A percentile compares a stretch with the other conserved stretches of the same genome.
phyloP scores from a whole-genome alignment of 30 jellyfish, hydroid and myxozoan genomes.

The Haliclystus octoradiatus region DNA sequence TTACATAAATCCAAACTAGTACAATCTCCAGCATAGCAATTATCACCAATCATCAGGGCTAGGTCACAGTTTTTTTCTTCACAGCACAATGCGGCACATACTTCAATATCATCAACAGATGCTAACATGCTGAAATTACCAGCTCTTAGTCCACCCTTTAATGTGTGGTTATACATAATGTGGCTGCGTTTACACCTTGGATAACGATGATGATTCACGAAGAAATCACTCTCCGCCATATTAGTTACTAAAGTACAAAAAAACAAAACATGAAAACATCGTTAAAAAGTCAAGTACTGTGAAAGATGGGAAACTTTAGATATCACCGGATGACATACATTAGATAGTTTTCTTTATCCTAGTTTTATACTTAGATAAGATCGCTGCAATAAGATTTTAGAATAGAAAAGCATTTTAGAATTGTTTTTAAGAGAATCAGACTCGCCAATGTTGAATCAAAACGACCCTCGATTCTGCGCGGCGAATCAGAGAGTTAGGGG shows the following conservation, averaged over 20 bases:
- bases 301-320: too few relatives aligned
- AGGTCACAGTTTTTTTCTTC: slow-evolving; percentile 94
- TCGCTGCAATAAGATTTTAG: too few relatives aligned
- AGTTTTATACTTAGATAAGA: too few relatives aligned
- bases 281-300: too few relatives aligned
- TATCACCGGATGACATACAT: too few relatives aligned
- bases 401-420: too few relatives aligned
- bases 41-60: slow-evolving; percentile 93
- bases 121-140: slow-evolving; percentile 97
- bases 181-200: slow-evolving; percentile 94
- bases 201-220: slow-evolving; percentile 75
- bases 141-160: slow-evolving; percentile 93
- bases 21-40: slow-evolving; percentile 97
- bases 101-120: slow-evolving; percentile 94
- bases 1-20: slow-evolving; percentile 92
- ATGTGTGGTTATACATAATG: slow-evolving; percentile 92
- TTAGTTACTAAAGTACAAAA: slow-evolving; percentile 55
- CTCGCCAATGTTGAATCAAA: too few relatives aligned
- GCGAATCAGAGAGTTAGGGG: too few relatives aligned
- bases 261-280: slow-evolving; percentile 3
- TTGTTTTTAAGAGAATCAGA: too few relatives aligned
- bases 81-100: slow-evolving; percentile 94
- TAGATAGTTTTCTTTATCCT: too few relatives aligned
- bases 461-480: too few relatives aligned
- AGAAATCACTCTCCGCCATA: slow-evolving; percentile 98